Percentiles rank a stretch among this genome's conserved stretches.
Evolutionary conservation across 2,113 vertebrate genomes (phyloP).

Genomic region (Hystrix brachyura): DNA sequence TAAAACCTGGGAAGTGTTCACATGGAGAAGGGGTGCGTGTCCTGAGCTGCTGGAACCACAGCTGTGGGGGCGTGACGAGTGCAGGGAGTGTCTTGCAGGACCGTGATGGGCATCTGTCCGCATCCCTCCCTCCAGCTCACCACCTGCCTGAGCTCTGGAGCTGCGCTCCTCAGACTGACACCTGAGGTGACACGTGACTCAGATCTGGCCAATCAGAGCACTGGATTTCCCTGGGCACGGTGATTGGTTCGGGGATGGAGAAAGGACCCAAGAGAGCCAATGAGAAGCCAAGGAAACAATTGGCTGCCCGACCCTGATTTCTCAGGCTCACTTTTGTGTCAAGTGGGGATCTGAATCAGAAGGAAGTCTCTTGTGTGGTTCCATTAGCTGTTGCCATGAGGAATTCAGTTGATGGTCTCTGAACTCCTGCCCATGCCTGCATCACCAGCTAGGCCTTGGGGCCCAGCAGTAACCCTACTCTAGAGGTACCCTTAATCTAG

Average conservation of each 20-base stretch:
- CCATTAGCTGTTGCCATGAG: not conserved
- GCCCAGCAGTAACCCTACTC: not conserved
- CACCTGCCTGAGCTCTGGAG: too few relatives aligned
- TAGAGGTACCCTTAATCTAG: not conserved
- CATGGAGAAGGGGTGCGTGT: not conserved
- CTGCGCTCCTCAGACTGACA: not conserved
- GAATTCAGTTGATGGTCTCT: not conserved
- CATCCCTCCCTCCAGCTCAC: too few relatives aligned
- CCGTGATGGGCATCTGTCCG: not conserved
- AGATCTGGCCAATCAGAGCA: conserved; percentile 15
- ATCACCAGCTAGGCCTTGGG: not conserved
- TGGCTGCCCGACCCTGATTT: not conserved
- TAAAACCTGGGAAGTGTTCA: not conserved
- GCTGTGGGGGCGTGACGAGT: not conserved
- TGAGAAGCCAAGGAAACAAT: not conserved
- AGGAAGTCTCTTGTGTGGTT: not conserved
- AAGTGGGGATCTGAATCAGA: not conserved
- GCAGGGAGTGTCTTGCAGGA: not conserved
- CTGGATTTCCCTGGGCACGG: not conserved
- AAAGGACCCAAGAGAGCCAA: not conserved
- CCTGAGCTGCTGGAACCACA: not conserved
- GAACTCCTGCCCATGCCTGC: not conserved
- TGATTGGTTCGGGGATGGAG: not conserved
- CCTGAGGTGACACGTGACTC: not conserved
- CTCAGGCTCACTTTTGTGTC: not conserved